Evolutionary conservation across 2,797 vertebrate genomes (phyloP), one percentile per base, ranked within the genome.

Genomic region (Enteromius trimaculatus): DNA sequence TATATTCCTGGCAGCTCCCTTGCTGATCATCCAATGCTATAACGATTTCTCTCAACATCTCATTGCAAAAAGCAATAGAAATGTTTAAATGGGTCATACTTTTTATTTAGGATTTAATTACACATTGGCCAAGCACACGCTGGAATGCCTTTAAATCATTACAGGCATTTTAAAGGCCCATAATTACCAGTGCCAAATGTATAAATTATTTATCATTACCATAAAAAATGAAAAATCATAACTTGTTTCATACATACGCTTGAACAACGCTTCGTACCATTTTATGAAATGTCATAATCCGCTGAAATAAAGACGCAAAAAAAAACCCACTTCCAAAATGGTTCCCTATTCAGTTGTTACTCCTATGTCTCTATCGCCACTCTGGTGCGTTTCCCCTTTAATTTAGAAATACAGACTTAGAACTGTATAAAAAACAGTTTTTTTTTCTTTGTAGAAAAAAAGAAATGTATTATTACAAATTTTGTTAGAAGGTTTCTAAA

Each of bases 161-260:
- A 84, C 85, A 71, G 86, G 85, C 72, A 80, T 19, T 80, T 89
- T 90, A 89, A 89, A 89, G 87, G 85, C 84, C 86, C 69, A 84
- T 88, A 90, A 90, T 77, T 11, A 37, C 7, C n/a, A 13, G 42
- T 88, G 89, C 85, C 88, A 91, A 87, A 90, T 82, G 80, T 80
- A 81, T 81, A 85, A 84, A 88, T 77, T 58, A 81, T 90, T 92
- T 89, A 89, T 87, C 84, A 79, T 84, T 78, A 71, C 79, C 70
- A 79, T 90, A 85, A 91, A 92, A 85, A 64, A 84, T 89, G 86
- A 58, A 71, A 88, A 89, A 90, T 79, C 68, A 86, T 76, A 87
- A 84, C 51, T 82, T 64, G 6, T 66, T 31, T 77, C 58, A 82
- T 79, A 65, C 26, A 42, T 37, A 11, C 13, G 37, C 34, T 47